A percentile compares a stretch with the other conserved stretches of the same genome.
These are phyloP conservation scores for Pantelozetes paolii DNA, from an alignment of 2,888 invertebrate genomes.

Conservation along the genomic window DNA sequence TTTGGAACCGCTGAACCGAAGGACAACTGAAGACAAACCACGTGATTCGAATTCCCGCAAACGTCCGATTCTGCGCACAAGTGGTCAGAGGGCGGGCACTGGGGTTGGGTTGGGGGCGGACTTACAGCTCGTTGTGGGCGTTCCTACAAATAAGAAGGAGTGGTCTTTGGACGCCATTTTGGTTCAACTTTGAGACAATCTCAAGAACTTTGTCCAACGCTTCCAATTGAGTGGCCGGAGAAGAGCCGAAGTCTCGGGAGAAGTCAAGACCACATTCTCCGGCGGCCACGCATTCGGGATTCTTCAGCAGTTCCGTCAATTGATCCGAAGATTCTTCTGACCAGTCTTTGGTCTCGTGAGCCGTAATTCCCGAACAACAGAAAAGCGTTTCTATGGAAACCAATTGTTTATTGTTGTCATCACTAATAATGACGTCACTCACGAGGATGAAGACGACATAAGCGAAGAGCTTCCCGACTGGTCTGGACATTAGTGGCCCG, in stretches of 20 bases:
- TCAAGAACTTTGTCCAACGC: slow-evolving; percentile 75
- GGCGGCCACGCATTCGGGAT: slow-evolving; percentile 78
- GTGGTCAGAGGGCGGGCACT: too few species aligned
- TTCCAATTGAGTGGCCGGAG: slow-evolving; percentile 75
- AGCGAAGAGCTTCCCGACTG: slow-evolving; percentile 81
- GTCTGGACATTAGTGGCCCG: slow-evolving; percentile 82
- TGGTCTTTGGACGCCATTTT: slow-evolving; percentile 60
- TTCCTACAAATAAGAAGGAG: slow-evolving; percentile 86
- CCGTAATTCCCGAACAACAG: slow-evolving; percentile 68
- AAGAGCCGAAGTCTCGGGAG: slow-evolving; percentile 88
- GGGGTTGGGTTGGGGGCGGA: neutral
- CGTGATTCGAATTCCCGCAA: slow-evolving; percentile 56
- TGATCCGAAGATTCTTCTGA: neutral
- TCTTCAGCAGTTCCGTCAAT: neutral
- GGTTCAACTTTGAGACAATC: slow-evolving; percentile 73
- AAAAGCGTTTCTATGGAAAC: slow-evolving; percentile 33
- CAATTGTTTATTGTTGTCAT: too few species aligned
- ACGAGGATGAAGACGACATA: slow-evolving; percentile 77
- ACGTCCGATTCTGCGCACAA: slow-evolving; percentile 60
- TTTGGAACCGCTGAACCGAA: slow-evolving; percentile 84
- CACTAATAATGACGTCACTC: neutral
- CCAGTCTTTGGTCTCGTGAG: slow-evolving; percentile 68
- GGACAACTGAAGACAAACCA: slow-evolving; percentile 77
- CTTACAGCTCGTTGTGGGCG: slow-evolving; percentile 71
- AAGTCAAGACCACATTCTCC: slow-evolving; percentile 86